Evolutionary conservation across 1,140 invertebrate genomes (phyloP).

Genomic region (Hylaeus volcanicus): DNA sequence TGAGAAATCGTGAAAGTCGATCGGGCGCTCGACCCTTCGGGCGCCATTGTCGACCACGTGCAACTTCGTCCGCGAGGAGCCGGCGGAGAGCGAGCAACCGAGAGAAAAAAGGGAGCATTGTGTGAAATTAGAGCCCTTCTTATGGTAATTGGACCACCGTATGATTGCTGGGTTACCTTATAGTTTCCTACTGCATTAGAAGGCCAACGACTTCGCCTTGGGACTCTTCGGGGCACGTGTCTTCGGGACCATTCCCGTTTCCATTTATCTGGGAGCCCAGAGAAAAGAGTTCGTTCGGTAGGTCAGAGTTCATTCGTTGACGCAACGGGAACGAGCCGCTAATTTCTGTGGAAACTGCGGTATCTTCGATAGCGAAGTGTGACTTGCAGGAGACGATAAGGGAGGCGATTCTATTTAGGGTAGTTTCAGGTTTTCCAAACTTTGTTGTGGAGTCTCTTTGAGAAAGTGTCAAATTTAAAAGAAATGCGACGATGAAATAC

Average conservation of each 20-base stretch:
- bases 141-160: slow-evolving; percentile 78
- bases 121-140: slow-evolving; percentile 78
- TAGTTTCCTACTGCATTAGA: slow-evolving; percentile 63
- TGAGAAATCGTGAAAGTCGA: slow-evolving; percentile 73
- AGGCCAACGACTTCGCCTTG: slow-evolving; percentile 62
- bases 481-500: no score
- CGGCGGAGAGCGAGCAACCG: slow-evolving; percentile 24
- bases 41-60: slow-evolving; percentile 60
- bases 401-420: no score
- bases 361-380: no score
- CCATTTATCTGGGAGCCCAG: not conserved
- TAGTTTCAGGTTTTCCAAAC: no score
- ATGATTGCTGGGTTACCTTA: slow-evolving; percentile 73
- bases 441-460: no score
- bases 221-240: slow-evolving; percentile 50
- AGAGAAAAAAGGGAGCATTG: slow-evolving; percentile 67
- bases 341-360: no score
- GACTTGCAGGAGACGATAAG: no score
- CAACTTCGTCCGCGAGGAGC: slow-evolving; percentile 46
- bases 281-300: not conserved
- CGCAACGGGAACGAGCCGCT: not conserved
- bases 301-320: not conserved
- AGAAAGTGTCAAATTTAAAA: no score
- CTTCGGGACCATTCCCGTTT: slow-evolving; percentile 22
- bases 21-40: slow-evolving; percentile 53